Base-by-base conservation (phyloP, 2,888 invertebrate genomes). In the Troides helena region DNA sequence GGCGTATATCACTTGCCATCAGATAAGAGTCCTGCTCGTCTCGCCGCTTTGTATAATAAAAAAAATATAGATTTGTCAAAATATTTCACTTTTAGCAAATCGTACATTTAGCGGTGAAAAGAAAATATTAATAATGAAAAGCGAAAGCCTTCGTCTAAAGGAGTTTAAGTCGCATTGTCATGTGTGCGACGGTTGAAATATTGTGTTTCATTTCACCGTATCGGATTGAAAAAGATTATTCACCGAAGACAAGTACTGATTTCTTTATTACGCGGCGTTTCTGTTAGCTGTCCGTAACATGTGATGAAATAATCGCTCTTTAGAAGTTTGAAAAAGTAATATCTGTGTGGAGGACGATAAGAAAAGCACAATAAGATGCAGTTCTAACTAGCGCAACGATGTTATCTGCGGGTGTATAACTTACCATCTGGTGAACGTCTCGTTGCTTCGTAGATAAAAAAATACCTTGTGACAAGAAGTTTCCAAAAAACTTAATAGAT, bases 181-280 rank as follows among this genome's bases (percentile, higher is more conserved):
- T n/a, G 53, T 53, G 53, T 53, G 18, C 8, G 53, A 53, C 53
- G 18, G 53, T 53, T 53, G 53, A 53, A 53, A 53, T n/a, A 53
- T 53, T 53, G 53, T n/a, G 53, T 18, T 53, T 53, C 6, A 53
- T 53, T n/a, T 53, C n/a, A n/a, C n/a, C n/a, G 18, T 53, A n/a
- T 18, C 53, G n/a, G 53, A n/a, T n/a, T 53, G 53, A 12, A 53
- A 53, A n/a, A n/a, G 53, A 53, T 53, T 53, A 65, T 56, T 65
- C 57, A 43, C 64, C 39, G 30, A 18, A 21, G 56, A 65, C 39
- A 65, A 57, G 64, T 65, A 65, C n/a, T 57, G 57, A 65, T 65
- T 57, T 65, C 57, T 65, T 65, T 65, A 57, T 65, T 65, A 65
- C 64, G 64, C 57, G 64, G 57, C 12, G 30, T 56, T 57, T 23